Evolutionary conservation across 2,888 invertebrate genomes (phyloP).

Genomic region (Tigriopus californicus): DNA sequence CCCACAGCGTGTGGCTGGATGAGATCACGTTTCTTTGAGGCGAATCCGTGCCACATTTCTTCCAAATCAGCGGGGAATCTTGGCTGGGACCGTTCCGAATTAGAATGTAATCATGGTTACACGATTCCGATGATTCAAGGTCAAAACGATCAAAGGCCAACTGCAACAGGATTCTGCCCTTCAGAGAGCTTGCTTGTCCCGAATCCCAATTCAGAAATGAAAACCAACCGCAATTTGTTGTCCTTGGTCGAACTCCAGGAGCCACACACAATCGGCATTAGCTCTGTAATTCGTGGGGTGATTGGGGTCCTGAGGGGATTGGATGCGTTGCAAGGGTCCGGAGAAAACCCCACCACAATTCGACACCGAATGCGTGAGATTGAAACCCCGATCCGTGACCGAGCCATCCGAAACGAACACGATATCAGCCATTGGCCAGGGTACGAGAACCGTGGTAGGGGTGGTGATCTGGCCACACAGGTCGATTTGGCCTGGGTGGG

Average conservation of each 20-base stretch:
- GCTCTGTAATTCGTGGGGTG: neutral
- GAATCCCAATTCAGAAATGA: no score
- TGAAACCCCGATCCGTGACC: neutral
- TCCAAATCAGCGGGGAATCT: conserved; percentile 6
- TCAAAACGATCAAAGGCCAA: neutral
- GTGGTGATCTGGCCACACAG: no score
- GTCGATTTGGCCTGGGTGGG: no score
- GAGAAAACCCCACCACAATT: conserved; percentile 7
- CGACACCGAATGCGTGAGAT: neutral
- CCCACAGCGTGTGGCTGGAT: neutral
- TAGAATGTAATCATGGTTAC: neutral
- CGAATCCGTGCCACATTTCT: neutral
- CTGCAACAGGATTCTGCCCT: no score
- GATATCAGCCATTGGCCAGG: no score
- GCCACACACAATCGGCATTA: conserved; percentile 7
- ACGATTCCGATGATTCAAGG: neutral
- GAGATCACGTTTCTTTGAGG: conserved; percentile 3
- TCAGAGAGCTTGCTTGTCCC: no score
- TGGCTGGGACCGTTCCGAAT: conserved; percentile 1
- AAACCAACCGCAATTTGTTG: neutral
- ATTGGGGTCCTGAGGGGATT: neutral
- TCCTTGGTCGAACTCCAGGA: conserved; percentile 2
- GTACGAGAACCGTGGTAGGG: no score
- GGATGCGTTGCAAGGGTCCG: neutral
- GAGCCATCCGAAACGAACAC: no score